Evolutionary conservation across 2,113 vertebrate species (phyloP).

Genomic region (Promerops cafer): DNA sequence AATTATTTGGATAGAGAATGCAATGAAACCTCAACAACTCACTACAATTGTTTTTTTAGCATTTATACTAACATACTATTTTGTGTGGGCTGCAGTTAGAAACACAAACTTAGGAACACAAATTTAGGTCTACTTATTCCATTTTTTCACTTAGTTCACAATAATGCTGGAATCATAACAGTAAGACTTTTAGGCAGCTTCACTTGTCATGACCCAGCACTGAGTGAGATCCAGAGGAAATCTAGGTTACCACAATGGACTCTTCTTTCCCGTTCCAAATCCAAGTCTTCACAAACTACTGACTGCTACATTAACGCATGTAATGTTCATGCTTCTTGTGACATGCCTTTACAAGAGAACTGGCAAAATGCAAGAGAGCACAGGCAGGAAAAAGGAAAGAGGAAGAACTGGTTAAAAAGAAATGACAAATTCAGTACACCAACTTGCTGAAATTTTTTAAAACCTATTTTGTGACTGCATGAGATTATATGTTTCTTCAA

Average conservation of each 20-base stretch:
- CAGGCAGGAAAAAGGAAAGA: neutral
- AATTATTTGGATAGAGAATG: neutral
- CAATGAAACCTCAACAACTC: neutral
- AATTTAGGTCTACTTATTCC: rapidly evolving
- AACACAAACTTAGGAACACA: neutral
- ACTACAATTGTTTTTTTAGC: neutral
- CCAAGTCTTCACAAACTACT: neutral
- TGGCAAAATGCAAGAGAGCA: neutral
- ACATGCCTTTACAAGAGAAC: neutral
- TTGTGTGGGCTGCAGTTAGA: neutral
- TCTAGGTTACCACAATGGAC: neutral
- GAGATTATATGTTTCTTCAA: neutral
- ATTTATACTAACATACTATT: neutral
- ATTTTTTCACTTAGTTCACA: neutral
- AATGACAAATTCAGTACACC: rapidly evolving
- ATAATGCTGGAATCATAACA: neutral
- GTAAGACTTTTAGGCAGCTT: neutral
- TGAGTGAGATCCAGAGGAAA: neutral
- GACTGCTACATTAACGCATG: rapidly evolving
- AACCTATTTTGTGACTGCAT: neutral
- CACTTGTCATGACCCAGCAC: neutral
- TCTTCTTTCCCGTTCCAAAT: neutral
- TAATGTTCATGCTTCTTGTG: neutral
- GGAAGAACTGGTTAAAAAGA: neutral
- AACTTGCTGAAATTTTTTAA: neutral